Percentiles rank a stretch among this genome's conserved stretches.
phyloP scores from a whole-genome alignment of 2,797 vertebrate genomes.

The Thalassophryne amazonica region DNA sequence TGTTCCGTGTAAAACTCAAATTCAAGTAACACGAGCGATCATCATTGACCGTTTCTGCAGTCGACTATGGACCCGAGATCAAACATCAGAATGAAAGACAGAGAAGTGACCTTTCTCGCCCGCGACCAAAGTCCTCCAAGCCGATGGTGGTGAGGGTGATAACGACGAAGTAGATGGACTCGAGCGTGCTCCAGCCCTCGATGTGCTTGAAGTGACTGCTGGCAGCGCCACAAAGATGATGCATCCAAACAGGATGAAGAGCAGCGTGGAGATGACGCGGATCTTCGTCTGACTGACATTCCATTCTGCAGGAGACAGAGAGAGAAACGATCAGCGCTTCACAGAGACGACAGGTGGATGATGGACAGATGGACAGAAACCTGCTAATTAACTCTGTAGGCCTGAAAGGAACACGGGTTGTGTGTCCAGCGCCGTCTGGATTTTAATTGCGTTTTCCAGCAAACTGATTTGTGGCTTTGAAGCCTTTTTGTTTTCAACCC shows the following conservation, averaged over 20 bases:
- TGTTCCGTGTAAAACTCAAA: too few species aligned
- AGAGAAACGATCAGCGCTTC: background rate
- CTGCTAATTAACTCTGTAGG: background rate
- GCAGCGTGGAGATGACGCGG: conserved; percentile 94
- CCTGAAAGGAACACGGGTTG: background rate
- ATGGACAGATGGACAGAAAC: background rate
- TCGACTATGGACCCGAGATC: too few species aligned
- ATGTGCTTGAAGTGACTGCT: conserved; percentile 95
- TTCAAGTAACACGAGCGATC: too few species aligned
- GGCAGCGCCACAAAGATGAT: conserved; percentile 96
- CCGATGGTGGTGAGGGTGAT: conserved; percentile 98
- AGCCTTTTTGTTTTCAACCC: too few species aligned
- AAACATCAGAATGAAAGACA: conserved; percentile 12
- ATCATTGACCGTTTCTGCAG: too few species aligned
- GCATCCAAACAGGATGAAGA: conserved; percentile 96
- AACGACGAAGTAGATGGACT: conserved; percentile 98
- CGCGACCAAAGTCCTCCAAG: conserved; percentile 96
- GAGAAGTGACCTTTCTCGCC: conserved; percentile 76
- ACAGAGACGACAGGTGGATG: background rate
- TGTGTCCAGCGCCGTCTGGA: background rate
- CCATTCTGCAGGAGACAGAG: conserved; percentile 91
- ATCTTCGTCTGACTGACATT: conserved; percentile 98
- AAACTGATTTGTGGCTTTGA: background rate
- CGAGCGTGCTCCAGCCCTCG: conserved; percentile 94
- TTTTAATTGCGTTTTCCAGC: background rate